These are phyloP conservation scores for Harpagoxenus sublaevis DNA, from an alignment of 2,888 invertebrate species.

Conservation along the genomic window DNA sequence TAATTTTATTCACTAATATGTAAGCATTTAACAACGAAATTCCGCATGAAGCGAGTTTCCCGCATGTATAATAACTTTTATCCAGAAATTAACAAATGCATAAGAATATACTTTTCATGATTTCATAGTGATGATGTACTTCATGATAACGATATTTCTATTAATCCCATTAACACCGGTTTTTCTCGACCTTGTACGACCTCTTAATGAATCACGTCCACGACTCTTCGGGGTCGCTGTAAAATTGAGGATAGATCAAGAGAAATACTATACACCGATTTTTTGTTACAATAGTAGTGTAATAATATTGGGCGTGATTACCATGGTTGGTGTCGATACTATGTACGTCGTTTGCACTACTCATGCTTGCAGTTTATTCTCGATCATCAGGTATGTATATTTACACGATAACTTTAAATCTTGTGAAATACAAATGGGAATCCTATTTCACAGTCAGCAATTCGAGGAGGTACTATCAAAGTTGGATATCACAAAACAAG, in stretches of 20 bases:
- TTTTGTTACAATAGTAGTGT: not conserved
- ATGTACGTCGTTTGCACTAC: not conserved
- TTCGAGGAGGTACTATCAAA: not conserved
- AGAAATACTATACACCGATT: not conserved
- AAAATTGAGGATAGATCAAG: not conserved
- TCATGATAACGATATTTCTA: not conserved
- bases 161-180: not conserved
- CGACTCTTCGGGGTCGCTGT: not conserved
- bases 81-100: too few species aligned
- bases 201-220: slow-evolving; percentile 24
- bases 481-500: not conserved
- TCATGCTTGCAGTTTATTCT: slow-evolving; percentile 36
- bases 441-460: not conserved
- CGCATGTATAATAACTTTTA: too few species aligned
- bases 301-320: not conserved
- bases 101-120: too few species aligned
- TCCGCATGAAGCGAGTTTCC: too few species aligned
- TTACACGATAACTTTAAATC: not conserved
- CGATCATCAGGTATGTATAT: slow-evolving; percentile 15
- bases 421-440: not conserved
- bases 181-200: slow-evolving; percentile 10
- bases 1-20: too few species aligned
- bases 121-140: not conserved
- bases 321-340: not conserved
- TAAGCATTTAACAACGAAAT: too few species aligned